Percentiles rank a stretch among this genome's conserved stretches.
Evolutionary conservation across 1,140 invertebrate genomes (phyloP).

Genomic region (Cataglyphis hispanica): DNA sequence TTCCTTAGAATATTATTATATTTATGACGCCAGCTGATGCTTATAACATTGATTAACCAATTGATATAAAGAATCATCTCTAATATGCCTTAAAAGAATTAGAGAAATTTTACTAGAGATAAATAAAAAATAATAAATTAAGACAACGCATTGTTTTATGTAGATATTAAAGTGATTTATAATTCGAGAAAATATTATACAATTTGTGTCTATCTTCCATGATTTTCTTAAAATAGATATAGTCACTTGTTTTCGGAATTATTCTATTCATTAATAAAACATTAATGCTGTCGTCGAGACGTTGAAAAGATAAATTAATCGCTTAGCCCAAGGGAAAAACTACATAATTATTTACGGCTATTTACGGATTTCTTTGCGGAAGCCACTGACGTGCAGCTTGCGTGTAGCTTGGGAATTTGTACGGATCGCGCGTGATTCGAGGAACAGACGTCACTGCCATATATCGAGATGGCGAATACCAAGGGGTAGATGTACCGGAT

Average conservation of each 20-base stretch:
- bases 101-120: no score
- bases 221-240: no score
- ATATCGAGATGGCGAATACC: conserved; percentile 68
- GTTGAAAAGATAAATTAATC: neutral
- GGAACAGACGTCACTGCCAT: conserved; percentile 67
- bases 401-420: conserved; percentile 71
- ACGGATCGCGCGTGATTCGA: conserved; percentile 72
- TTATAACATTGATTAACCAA: neutral
- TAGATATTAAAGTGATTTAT: no score
- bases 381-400: conserved; percentile 52
- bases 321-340: conserved; percentile 3
- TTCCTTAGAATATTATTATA: neutral
- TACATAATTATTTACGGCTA: conserved; percentile 39
- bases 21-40: neutral
- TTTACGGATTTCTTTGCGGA: conserved; percentile 47
- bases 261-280: neutral
- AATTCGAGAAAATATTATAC: no score
- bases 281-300: neutral
- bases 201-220: no score
- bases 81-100: no score
- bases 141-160: no score
- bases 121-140: no score
- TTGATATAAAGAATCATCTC: neutral
- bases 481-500: conserved; percentile 39
- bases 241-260: no score